These are phyloP conservation scores for Lycorma delicatula DNA, from an alignment of 1,140 invertebrate species.

Conservation along the genomic window DNA sequence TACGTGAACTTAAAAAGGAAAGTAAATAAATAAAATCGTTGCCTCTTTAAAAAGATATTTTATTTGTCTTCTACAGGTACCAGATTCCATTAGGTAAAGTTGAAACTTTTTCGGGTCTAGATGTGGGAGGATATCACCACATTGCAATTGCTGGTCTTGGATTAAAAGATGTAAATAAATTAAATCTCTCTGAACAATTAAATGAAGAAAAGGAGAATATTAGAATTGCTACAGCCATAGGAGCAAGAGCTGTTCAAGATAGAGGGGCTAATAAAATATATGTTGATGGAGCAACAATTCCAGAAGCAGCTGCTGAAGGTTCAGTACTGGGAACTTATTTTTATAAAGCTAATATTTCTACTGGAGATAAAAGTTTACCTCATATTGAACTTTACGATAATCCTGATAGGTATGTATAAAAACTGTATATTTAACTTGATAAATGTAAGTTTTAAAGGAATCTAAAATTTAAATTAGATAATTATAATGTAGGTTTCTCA, in stretches of 20 bases:
- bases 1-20: no score
- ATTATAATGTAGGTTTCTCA: no score
- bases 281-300: constrained; percentile 58
- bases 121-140: neutral
- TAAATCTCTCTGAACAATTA: constrained; percentile 39
- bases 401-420: no score
- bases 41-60: no score
- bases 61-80: neutral
- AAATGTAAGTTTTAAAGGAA: no score
- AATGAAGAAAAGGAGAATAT: constrained; percentile 41
- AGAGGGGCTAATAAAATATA: constrained; percentile 53
- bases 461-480: no score
- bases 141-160: constrained; percentile 43
- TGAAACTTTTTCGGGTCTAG: neutral
- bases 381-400: neutral
- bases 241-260: constrained; percentile 40
- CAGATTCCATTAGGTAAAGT: neutral
- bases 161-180: constrained; percentile 37
- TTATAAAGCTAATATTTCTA: constrained; percentile 51
- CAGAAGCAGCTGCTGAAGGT: constrained; percentile 67
- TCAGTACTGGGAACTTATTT: constrained; percentile 48
- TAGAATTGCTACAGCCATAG: constrained; percentile 39
- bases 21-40: no score
- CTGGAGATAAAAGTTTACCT: neutral
- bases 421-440: no score